Base-by-base conservation (phyloP, 1,140 invertebrate species). In the Littorina saxatilis region DNA sequence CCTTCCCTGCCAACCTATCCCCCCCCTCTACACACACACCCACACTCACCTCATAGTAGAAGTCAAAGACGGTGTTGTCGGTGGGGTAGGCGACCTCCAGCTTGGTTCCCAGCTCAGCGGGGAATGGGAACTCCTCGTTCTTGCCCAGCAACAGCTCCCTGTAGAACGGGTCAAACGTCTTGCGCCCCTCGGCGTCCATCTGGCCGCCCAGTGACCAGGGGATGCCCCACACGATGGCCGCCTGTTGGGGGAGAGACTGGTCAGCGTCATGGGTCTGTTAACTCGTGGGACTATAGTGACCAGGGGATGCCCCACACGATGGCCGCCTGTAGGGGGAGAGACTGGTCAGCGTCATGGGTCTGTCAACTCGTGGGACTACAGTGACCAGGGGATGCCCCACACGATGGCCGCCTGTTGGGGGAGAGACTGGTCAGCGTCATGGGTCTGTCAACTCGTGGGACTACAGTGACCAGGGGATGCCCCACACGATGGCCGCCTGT, bases 31-130 rank as follows among this genome's bases (percentile, higher is more conserved):
- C 17, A 47, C 43, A 47, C 43, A 17, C 43, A 47, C 43, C 43
- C n/a, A 35, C 47, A 78, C 84, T 82, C 86, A 93, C 92, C 87
- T 98, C 97, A 89, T 96, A 98, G 84, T 94, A 94, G 91, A 96
- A 96, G 88, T 98, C 97, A 86, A 96, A 95, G 3, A 98, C 91
- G 27, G 94, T 91, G 0, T 96, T 95, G 68, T 88, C 89, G 3
- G 97, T 96, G 0, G 91, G 87, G 0, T 91, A 0, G 94, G 94
- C 61, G 95, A 94, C 77, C 72, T 97, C 95, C 68, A 96, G 88
- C 85, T 96, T 95, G 0, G 94, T 94, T 27, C 97, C 88, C 23
- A 90, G 89, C 43, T 55, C 72, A 50, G 94, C 90, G 0, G 96
- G 96, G 23, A 95, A 91, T 9, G 95, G 95, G 83, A 94, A 88